These are phyloP conservation scores for Scalopus aquaticus DNA, from an alignment of 2,113 vertebrate species.

Conservation along the genomic window DNA sequence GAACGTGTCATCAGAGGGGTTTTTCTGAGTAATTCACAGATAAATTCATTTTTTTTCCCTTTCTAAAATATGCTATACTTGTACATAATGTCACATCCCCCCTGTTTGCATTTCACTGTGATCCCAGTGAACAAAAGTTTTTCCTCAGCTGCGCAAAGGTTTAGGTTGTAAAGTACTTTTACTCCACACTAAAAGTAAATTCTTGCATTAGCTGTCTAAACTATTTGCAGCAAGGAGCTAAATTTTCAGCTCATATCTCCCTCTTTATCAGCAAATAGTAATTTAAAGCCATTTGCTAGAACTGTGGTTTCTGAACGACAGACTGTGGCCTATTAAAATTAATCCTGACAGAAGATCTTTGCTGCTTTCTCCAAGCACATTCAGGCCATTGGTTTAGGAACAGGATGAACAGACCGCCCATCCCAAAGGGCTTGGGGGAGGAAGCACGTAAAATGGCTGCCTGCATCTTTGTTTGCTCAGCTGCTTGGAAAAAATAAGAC, in stretches of 20 bases:
- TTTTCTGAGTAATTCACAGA: constrained; percentile 26
- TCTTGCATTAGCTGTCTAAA: constrained; percentile 66
- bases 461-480: constrained; percentile 81
- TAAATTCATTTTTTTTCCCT: constrained; percentile 7
- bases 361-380: constrained; percentile 38
- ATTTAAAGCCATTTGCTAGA: constrained; percentile 44
- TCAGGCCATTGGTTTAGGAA: neutral
- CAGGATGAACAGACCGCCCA: constrained; percentile 61
- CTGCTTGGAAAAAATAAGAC: constrained; percentile 76
- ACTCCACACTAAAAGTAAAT: constrained; percentile 51
- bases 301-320: neutral
- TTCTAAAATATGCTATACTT: constrained; percentile 16
- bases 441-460: constrained; percentile 71
- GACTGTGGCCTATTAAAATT: constrained; percentile 59
- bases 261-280: constrained; percentile 75
- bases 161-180: constrained; percentile 43
- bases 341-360: constrained; percentile 49
- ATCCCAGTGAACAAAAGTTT: constrained; percentile 30
- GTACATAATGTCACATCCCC: constrained; percentile 13
- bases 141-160: constrained; percentile 39
- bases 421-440: constrained; percentile 66
- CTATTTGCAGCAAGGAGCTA: constrained; percentile 55
- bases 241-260: constrained; percentile 64
- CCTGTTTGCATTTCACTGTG: constrained; percentile 1
- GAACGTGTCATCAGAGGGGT: neutral